These are phyloP conservation scores for Diorhabda elongata DNA, from an alignment of 1,140 invertebrate genomes.

Conservation along the genomic window DNA sequence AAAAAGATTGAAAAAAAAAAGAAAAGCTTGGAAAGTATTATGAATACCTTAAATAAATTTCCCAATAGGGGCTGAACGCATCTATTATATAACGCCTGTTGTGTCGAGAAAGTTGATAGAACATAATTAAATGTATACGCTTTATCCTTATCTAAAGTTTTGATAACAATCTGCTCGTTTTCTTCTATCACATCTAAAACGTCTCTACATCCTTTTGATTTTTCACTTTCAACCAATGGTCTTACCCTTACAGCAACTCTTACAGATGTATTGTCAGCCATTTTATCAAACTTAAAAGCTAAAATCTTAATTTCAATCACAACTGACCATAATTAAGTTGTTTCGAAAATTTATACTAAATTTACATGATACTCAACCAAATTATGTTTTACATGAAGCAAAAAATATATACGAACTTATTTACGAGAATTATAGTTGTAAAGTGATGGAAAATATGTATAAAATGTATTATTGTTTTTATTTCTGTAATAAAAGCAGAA, in stretches of 20 bases:
- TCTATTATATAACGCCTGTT: slow-evolving; percentile 72
- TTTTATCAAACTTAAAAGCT: neutral
- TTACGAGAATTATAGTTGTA: no score
- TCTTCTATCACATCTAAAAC: slow-evolving; percentile 60
- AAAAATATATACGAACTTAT: no score
- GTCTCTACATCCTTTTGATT: slow-evolving; percentile 61
- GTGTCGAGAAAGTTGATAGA: slow-evolving; percentile 63
- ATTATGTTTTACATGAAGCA: no score
- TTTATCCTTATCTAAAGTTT: slow-evolving; percentile 67
- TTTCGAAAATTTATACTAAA: no score
- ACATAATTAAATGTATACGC: slow-evolving; percentile 88
- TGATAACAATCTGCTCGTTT: slow-evolving; percentile 67
- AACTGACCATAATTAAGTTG: no score
- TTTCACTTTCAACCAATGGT: slow-evolving; percentile 70
- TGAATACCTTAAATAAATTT: slow-evolving; percentile 67
- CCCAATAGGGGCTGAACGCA: slow-evolving; percentile 72
- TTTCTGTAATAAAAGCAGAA: no score
- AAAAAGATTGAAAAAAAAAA: no score
- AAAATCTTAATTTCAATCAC: no score
- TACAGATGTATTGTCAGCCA: slow-evolving; percentile 44
- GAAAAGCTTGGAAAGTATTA: no score
- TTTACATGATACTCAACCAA: no score
- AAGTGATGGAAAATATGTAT: no score
- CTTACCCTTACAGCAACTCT: slow-evolving; percentile 77
- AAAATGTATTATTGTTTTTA: no score